Conservation (phyloP, 2,113 vertebrate genomes). For the Sterrhoptilus dennistouni region DNA sequence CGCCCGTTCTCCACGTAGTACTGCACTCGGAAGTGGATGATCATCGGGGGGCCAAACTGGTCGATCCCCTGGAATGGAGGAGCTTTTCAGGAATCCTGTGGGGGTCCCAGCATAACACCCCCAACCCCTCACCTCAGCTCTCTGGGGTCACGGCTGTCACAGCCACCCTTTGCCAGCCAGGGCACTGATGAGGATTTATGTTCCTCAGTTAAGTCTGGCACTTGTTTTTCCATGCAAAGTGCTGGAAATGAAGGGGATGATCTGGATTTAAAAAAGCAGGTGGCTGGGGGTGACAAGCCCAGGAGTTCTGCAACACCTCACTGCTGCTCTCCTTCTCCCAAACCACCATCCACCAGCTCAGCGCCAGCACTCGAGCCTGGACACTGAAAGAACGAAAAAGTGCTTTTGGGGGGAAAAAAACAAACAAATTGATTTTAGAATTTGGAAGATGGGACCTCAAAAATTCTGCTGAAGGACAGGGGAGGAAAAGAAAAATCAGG, state of each 20-base stretch:
- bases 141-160: accelerated
- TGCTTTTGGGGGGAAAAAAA: background rate
- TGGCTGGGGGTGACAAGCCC: background rate
- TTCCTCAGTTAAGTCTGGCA: background rate
- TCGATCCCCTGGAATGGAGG: slow-evolving; percentile 87
- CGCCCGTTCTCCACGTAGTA: slow-evolving; percentile 98
- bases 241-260: background rate
- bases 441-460: background rate
- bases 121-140: background rate
- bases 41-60: slow-evolving; percentile 97
- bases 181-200: accelerated
- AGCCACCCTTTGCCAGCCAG: accelerated
- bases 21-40: slow-evolving; percentile 97
- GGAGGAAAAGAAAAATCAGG: background rate
- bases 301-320: background rate
- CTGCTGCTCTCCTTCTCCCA: background rate
- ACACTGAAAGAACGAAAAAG: background rate
- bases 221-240: accelerated
- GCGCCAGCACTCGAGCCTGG: accelerated
- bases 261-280: background rate
- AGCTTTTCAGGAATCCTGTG: background rate
- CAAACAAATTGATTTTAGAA: background rate
- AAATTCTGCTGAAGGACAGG: background rate
- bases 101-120: accelerated
- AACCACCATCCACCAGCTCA: background rate